phyloP scores from a whole-genome alignment of 2,888 invertebrate species.

The Malthinus flaveolus region DNA sequence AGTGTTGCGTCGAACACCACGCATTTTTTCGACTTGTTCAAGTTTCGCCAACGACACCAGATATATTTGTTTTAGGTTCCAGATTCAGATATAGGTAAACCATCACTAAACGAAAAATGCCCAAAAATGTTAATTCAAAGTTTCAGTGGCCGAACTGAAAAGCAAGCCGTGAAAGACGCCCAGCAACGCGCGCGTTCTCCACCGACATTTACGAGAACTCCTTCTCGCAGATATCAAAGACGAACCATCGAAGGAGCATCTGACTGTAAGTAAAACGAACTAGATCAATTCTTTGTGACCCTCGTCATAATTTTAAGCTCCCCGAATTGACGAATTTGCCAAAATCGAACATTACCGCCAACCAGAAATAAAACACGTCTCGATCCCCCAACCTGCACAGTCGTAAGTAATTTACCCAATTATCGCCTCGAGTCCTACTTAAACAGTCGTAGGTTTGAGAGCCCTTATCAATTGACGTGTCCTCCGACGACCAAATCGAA shows the following conservation, averaged over 20 bases:
- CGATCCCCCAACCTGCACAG: conserved; percentile 61
- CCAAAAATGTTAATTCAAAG: background rate
- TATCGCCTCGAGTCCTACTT: background rate
- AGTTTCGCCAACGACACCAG: conserved; percentile 72
- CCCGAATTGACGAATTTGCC: conserved; percentile 48
- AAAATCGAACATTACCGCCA: conserved; percentile 48
- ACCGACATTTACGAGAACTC: conserved; percentile 65
- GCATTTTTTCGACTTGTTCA: conserved; percentile 89
- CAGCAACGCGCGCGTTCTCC: conserved; percentile 55
- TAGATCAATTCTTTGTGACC: too few relatives aligned
- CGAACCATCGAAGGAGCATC: conserved; percentile 65
- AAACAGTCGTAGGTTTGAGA: conserved; percentile 52
- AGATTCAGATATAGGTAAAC: conserved; percentile 76
- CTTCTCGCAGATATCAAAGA: conserved; percentile 65
- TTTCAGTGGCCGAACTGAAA: conserved; percentile 67
- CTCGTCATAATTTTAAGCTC: conserved; percentile 40
- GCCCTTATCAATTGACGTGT: conserved; percentile 58
- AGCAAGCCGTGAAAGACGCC: conserved; percentile 60
- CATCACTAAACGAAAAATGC: background rate
- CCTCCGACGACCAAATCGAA: conserved; percentile 54
- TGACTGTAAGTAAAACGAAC: conserved; percentile 48
- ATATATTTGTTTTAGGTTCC: conserved; percentile 77
- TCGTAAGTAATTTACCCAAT: conserved; percentile 49
- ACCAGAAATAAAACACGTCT: conserved; percentile 58
- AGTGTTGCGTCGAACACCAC: conserved; percentile 95